Evolutionary conservation across 2,113 vertebrate species (phyloP), one percentile per base, ranked within the genome.

Genomic region (Phyllostomus discolor): DNA sequence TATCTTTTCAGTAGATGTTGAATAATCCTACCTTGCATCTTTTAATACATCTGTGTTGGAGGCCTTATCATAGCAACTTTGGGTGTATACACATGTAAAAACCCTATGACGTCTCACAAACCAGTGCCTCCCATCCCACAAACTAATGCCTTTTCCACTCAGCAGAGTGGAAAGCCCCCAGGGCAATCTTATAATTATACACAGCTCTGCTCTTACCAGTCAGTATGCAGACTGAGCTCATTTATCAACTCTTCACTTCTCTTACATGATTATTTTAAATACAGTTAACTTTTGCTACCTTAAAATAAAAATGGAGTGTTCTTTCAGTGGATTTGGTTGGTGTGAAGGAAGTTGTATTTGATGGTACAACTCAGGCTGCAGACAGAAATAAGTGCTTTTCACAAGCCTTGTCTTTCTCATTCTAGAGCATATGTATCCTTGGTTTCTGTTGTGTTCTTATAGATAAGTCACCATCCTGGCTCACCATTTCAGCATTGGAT

Each of bases 131-230:
- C n/a, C 9, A 7, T n/a, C 94, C 93, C 78, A 95, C 1, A 20
- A 91, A 96, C 75, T 69, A 92, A 76, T 97, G 90, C 19, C 41
- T 97, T 97, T 97, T 93, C 90, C 62, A 94, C 72, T 76, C 57
- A 24, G 76, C 24, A 48, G 79, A 97, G 15, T 64, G 95, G 57
- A 86, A 38, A 94, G 67, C 22, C 52, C 84, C 48, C 7, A 24
- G 85, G 78, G 82, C 95, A 96, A 97, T 93, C 84, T 75, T 95
- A 35, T 92, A 96, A 97, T 97, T 98, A 97, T 92, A 76, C 66
- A 86, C 86, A 97, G 79, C 59, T 97, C 91, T 91, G 64, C 54
- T 95, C 86, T 94, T 93, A 89, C 79, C 95, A 94, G 94, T 66
- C 73, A 19, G 46, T 91, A 66, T 93, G 88, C 88, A 97, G 88